Evolutionary conservation across 1,140 invertebrate species (phyloP), one percentile per base, ranked within the genome.

Genomic region (Drosophila cardini): DNA sequence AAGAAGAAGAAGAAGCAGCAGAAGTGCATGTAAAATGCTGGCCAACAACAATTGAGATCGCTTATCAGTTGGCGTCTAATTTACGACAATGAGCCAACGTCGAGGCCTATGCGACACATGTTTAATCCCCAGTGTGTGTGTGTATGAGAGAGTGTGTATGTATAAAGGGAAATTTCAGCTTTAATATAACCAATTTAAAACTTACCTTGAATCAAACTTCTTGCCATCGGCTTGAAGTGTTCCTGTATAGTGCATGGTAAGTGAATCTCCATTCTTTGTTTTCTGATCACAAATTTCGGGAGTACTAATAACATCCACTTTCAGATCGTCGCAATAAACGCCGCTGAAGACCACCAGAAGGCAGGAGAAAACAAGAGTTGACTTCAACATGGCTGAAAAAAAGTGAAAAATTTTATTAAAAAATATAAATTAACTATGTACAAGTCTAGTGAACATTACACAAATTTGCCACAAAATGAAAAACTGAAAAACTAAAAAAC

Each of bases 161-260:
- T 52, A 64, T 50, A 15, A 53, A 30, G 42, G 36, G 42, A 71
- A 64, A 71, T 58, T 16, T 15, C 60, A 45, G 46, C 75, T 74
- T 77, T 74, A 74, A 64, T 30, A 7, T 15, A 13, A 46, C 52
- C 63, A n/a, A 2, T 57, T 64, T 52, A 60, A 32, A 78, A 94
- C 94, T 95, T 94, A 98, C 97, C 97, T 98, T 78, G 97, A 98
- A 92, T 98, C 97, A 91, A 98, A 98, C 93, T 98, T 97, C 84
- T 95, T 97, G 60, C 97, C 97, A 93, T 98, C 96, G 71, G 94
- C 93, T 42, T 71, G 73, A 13, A 98, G 93, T 16, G 96, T 98
- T 75, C 97, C 97, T 36, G 95, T 97, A 91, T 98, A 98, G 92
- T 98, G 97, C 97, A 98, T 98, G 50, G 96, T 97, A 36, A 98